Conservation (phyloP, 2,797 vertebrate species). For the Pempheris klunzingeri region DNA sequence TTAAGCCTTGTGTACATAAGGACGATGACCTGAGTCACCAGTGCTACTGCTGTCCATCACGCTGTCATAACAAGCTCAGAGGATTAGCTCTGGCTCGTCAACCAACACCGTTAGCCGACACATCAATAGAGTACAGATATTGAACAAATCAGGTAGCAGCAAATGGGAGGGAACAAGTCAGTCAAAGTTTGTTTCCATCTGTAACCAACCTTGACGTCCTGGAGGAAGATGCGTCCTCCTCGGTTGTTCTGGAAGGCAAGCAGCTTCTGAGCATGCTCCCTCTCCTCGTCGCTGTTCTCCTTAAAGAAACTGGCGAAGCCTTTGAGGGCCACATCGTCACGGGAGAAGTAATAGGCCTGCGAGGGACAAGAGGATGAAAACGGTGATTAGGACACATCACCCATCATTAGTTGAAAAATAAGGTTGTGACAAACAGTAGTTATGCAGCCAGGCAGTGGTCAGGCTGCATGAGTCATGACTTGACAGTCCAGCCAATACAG, state of each 20-base stretch:
- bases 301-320: constrained; percentile 87
- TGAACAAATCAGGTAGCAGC: too few species aligned
- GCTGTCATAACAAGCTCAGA: too few species aligned
- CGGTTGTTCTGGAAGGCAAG: constrained; percentile 85
- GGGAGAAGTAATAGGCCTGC: constrained; percentile 84
- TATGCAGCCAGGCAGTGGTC: constrained; percentile 6
- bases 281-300: constrained; percentile 83
- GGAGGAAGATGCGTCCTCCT: constrained; percentile 83
- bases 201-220: constrained; percentile 82
- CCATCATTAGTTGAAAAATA: constrained; percentile 25
- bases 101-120: too few species aligned
- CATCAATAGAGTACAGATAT: too few species aligned
- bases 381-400: constrained; percentile 32
- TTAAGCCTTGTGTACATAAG: neutral
- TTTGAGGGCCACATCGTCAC: constrained; percentile 86
- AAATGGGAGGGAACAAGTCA: too few species aligned
- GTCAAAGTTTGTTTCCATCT: too few species aligned
- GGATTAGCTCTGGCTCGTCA: too few species aligned
- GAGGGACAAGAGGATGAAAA: neutral
- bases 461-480: constrained; percentile 30
- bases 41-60: too few species aligned
- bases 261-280: constrained; percentile 83
- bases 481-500: neutral
- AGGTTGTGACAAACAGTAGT: constrained; percentile 22
- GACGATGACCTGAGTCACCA: neutral